Conservation (phyloP, 2,113 vertebrate genomes). For the Nesogale talazaci region DNA sequence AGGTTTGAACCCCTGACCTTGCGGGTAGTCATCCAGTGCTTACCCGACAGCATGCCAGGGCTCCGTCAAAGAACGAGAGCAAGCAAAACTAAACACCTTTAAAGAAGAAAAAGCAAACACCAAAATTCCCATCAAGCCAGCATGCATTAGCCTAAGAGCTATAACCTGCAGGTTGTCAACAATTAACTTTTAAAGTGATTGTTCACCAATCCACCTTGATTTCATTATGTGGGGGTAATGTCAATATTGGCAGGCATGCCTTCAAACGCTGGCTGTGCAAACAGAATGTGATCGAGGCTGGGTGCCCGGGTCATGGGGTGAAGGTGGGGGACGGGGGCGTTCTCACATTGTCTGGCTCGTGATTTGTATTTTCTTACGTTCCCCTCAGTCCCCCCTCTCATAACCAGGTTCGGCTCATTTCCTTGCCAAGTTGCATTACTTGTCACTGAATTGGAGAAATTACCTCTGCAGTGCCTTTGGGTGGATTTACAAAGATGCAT, state of each 20-base stretch:
- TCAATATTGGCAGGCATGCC: slow-evolving; percentile 70
- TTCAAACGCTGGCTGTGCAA: slow-evolving; percentile 62
- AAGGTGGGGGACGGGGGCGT: not conserved
- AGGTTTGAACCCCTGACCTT: no score
- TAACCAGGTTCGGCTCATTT: slow-evolving; percentile 25
- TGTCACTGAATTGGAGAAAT: slow-evolving; percentile 41
- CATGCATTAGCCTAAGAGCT: slow-evolving; percentile 34
- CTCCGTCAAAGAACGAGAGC: not conserved
- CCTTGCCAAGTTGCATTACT: not conserved
- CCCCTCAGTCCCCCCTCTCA: not conserved
- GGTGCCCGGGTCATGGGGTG: not conserved
- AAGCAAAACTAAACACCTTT: slow-evolving; percentile 24
- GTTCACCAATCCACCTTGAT: slow-evolving; percentile 55
- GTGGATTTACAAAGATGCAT: not conserved
- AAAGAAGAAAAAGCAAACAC: slow-evolving; percentile 57
- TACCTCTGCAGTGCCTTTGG: not conserved
- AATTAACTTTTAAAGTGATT: slow-evolving; percentile 70
- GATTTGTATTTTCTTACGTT: not conserved
- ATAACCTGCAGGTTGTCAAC: slow-evolving; percentile 72
- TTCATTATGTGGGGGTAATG: slow-evolving; percentile 54
- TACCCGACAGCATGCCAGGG: no score
- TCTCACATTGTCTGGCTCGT: slow-evolving; percentile 30
- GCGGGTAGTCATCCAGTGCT: no score
- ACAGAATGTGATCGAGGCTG: slow-evolving; percentile 20
- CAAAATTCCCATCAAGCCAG: slow-evolving; percentile 63